Conservation (phyloP, 2,888 invertebrate species). For the Elegia similella region DNA sequence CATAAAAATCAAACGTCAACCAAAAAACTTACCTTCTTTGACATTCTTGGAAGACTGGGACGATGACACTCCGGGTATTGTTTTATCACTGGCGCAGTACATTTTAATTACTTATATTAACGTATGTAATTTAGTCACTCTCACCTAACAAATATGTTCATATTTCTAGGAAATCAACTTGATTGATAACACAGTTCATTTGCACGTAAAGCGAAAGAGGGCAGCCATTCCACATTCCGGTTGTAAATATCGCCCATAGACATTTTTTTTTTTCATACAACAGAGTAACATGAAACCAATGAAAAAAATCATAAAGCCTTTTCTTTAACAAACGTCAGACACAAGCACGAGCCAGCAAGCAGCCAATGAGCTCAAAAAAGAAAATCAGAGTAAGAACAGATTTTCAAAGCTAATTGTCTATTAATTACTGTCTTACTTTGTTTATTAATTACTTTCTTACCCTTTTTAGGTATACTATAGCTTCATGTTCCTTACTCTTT, state of each 20-base stretch:
- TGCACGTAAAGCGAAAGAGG: slow-evolving; percentile 65
- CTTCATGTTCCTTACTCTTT: too few relatives aligned
- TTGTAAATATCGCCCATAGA: slow-evolving; percentile 76
- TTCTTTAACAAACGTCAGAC: too few relatives aligned
- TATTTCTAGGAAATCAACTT: slow-evolving; percentile 64
- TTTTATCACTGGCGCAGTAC: slow-evolving; percentile 90
- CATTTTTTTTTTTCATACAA: slow-evolving; percentile 29
- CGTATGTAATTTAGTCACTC: slow-evolving; percentile 66
- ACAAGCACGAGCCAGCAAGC: too few relatives aligned
- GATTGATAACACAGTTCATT: slow-evolving; percentile 61
- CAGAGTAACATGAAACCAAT: background rate
- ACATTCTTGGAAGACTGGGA: slow-evolving; percentile 86
- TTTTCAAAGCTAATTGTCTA: too few relatives aligned
- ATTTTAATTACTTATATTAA: slow-evolving; percentile 70
- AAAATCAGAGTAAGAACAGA: too few relatives aligned
- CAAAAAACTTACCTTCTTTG: slow-evolving; percentile 87
- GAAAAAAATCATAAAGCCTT: too few relatives aligned
- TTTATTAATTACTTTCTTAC: too few relatives aligned
- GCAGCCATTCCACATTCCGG: slow-evolving; percentile 81
- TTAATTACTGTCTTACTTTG: too few relatives aligned
- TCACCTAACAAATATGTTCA: slow-evolving; percentile 81
- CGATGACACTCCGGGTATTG: slow-evolving; percentile 87
- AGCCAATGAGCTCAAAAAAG: too few relatives aligned
- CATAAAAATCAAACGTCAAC: slow-evolving; percentile 30
- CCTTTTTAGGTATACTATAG: too few relatives aligned